These are phyloP conservation scores for Heliconius sara DNA, from an alignment of 2,888 invertebrate genomes.

Conservation along the genomic window DNA sequence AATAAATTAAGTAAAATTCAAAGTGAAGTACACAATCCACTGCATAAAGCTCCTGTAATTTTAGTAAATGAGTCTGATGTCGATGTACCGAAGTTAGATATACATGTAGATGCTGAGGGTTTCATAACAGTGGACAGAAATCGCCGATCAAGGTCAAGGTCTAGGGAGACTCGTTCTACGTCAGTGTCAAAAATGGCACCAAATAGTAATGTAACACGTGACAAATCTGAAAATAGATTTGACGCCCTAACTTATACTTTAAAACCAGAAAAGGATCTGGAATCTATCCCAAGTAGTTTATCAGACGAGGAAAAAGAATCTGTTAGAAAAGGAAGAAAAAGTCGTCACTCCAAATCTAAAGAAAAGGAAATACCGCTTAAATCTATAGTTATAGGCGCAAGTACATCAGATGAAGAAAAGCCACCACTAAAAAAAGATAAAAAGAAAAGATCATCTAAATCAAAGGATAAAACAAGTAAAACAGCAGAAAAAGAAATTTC, in stretches of 20 bases:
- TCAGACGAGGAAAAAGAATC: constrained; percentile 58
- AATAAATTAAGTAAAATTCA: constrained; percentile 53
- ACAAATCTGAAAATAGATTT: constrained; percentile 70
- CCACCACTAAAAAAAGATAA: constrained; percentile 66
- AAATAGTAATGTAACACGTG: constrained; percentile 56
- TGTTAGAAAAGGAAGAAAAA: constrained; percentile 60
- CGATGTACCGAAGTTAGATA: constrained; percentile 59
- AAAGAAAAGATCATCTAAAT: constrained; percentile 63
- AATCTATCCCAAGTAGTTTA: constrained; percentile 51
- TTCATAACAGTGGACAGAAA: constrained; percentile 79
- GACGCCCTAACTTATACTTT: constrained; percentile 64
- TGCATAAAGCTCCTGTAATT: constrained; percentile 65
- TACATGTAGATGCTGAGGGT: constrained; percentile 72
- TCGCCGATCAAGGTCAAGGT: constrained; percentile 82
- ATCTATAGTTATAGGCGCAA: constrained; percentile 49
- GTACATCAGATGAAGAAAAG: constrained; percentile 64
- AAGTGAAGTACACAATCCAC: constrained; percentile 50
- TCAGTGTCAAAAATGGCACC: constrained; percentile 58
- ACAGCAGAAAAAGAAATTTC: constrained; percentile 44
- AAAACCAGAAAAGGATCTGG: constrained; percentile 56
- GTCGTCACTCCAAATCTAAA: constrained; percentile 70
- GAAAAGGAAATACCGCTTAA: constrained; percentile 68
- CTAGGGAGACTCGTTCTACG: constrained; percentile 73
- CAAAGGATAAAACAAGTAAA: constrained; percentile 57
- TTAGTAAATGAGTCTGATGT: constrained; percentile 68